phyloP scores from a whole-genome alignment of 2,113 vertebrate genomes.

The Aegithalos caudatus region DNA sequence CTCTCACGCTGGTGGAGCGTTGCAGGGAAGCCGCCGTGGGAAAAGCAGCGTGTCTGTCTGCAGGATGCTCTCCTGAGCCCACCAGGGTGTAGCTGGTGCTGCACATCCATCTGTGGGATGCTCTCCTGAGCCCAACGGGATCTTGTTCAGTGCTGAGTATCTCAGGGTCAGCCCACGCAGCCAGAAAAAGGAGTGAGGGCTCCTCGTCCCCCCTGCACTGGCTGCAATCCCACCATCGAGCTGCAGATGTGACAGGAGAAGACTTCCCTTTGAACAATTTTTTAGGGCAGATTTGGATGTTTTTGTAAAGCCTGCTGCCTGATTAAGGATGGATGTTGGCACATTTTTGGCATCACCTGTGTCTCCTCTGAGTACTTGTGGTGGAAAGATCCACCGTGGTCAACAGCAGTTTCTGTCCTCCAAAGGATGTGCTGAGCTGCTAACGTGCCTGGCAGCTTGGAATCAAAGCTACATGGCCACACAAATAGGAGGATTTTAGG shows the following conservation, averaged over 20 bases:
- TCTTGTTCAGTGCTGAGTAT: neutral
- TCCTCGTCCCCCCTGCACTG: neutral
- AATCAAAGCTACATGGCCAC: neutral
- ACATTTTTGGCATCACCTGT: neutral
- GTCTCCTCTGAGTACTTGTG: neutral
- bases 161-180: neutral
- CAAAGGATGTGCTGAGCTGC: neutral
- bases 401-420: neutral
- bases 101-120: neutral
- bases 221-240: neutral
- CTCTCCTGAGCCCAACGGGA: neutral
- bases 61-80: neutral
- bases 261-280: neutral
- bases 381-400: accelerated
- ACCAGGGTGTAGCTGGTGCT: neutral
- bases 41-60: neutral
- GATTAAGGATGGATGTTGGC: neutral
- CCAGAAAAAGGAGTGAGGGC: neutral
- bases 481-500: neutral
- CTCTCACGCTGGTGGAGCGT: neutral
- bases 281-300: neutral
- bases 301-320: neutral
- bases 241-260: neutral
- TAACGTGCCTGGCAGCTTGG: neutral
- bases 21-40: neutral